phyloP scores from a whole-genome alignment of 2,888 invertebrate genomes.

The Campoplex capitator region DNA sequence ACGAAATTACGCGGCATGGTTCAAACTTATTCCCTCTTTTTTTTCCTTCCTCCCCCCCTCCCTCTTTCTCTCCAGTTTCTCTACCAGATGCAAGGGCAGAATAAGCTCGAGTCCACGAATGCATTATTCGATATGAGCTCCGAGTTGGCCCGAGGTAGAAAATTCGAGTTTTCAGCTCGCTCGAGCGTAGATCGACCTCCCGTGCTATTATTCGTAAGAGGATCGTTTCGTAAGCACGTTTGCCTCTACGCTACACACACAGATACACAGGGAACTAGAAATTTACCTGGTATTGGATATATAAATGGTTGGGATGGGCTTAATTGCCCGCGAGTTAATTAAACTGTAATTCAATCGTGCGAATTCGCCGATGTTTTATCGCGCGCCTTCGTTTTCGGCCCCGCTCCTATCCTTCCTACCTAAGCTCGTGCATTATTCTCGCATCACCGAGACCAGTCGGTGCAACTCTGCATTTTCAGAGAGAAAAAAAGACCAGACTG shows the following conservation, averaged over 20 bases:
- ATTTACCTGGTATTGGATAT: constrained; percentile 29
- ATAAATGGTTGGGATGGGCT: constrained; percentile 72
- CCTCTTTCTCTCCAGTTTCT: constrained; percentile 57
- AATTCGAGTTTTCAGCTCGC: constrained; percentile 65
- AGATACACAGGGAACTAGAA: neutral
- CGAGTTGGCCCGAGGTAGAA: constrained; percentile 58
- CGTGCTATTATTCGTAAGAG: constrained; percentile 68
- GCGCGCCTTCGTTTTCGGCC: constrained; percentile 56
- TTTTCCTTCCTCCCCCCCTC: constrained; percentile 19
- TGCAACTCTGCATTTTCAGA: constrained; percentile 61
- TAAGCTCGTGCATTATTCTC: constrained; percentile 66
- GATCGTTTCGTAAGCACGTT: constrained; percentile 49
- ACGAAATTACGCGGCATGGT: constrained; percentile 80
- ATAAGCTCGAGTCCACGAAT: constrained; percentile 76
- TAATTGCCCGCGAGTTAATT: constrained; percentile 84
- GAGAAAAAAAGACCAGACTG: constrained; percentile 25
- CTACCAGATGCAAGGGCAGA: constrained; percentile 76
- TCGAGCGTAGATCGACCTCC: constrained; percentile 64
- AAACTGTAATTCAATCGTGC: constrained; percentile 84
- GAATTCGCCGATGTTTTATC: constrained; percentile 83
- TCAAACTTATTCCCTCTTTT: constrained; percentile 74
- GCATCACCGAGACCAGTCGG: constrained; percentile 55
- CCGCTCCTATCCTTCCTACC: neutral
- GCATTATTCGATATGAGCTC: constrained; percentile 77
- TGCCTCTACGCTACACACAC: constrained; percentile 9